Percentiles rank a stretch among this genome's conserved stretches.
Conservation (phyloP, 2,888 invertebrate species). For the Epistrophella euchroma region DNA sequence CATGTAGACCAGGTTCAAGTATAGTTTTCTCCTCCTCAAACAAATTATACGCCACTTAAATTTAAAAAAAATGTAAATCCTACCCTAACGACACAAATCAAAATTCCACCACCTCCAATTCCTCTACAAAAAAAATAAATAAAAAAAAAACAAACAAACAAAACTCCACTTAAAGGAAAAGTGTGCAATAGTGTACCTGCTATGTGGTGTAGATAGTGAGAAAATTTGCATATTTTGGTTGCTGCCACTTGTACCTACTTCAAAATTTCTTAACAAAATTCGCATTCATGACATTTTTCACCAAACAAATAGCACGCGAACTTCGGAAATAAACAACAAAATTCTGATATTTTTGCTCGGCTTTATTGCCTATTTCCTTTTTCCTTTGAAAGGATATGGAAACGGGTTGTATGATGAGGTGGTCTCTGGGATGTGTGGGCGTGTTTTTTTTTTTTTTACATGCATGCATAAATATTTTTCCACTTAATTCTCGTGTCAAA, state of each 20-base stretch:
- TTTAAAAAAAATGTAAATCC: background rate
- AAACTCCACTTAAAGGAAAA: conserved; percentile 25
- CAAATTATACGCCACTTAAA: conserved; percentile 70
- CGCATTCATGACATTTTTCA: conserved; percentile 62
- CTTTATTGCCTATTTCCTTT: conserved; percentile 75
- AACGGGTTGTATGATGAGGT: background rate
- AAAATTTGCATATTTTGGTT: conserved; percentile 61
- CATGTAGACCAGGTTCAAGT: conserved; percentile 19
- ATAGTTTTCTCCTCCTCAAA: conserved; percentile 3
- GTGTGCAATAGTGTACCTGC: background rate
- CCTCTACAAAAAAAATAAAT: background rate
- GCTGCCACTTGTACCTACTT: conserved; percentile 51
- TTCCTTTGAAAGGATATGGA: conserved; percentile 37
- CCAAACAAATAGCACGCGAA: conserved; percentile 59
- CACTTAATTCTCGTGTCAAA: conserved; percentile 76
- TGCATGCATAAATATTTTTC: conserved; percentile 75
- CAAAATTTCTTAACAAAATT: conserved; percentile 50
- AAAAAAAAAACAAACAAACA: conserved; percentile 9
- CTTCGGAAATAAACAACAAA: conserved; percentile 70
- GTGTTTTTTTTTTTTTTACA: conserved; percentile 35
- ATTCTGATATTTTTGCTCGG: conserved; percentile 66
- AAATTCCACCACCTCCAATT: conserved; percentile 8
- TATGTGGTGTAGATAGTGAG: background rate
- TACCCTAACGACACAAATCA: conserved; percentile 17
- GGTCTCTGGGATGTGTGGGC: conserved; percentile 42